Evolutionary conservation across 2,113 vertebrate genomes (phyloP).

Genomic region (Monopterus albus): DNA sequence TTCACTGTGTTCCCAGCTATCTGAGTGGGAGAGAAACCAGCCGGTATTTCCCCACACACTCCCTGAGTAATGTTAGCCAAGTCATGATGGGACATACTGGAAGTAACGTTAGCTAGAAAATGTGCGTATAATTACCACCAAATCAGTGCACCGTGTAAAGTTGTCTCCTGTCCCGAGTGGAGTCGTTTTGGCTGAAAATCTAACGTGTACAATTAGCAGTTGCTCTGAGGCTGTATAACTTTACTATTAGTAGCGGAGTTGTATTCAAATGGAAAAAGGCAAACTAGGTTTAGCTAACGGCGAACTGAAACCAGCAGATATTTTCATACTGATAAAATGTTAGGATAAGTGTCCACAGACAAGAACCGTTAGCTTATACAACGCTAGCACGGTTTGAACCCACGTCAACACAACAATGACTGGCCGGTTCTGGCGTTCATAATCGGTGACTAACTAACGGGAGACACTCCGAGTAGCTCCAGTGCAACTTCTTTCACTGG

Average conservation of each 20-base stretch:
- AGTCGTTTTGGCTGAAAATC: not conserved
- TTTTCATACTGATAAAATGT: slow-evolving; percentile 12
- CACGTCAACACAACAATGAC: not conserved
- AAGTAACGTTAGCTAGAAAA: slow-evolving; percentile 11
- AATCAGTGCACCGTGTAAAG: slow-evolving; percentile 11
- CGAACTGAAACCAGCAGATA: not conserved
- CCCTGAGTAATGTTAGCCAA: slow-evolving; percentile 16
- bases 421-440: not conserved
- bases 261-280: slow-evolving; percentile 1
- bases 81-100: slow-evolving; percentile 20
- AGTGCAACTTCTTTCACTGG: slow-evolving; percentile 34
- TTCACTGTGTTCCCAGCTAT: slow-evolving; percentile 16
- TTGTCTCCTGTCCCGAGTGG: slow-evolving; percentile 4
- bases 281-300: slow-evolving; percentile 28
- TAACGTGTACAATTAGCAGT: slow-evolving; percentile 4
- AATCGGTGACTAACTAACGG: slow-evolving; percentile 14
- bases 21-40: slow-evolving; percentile 17
- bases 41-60: slow-evolving; percentile 8
- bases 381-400: slow-evolving; percentile 11
- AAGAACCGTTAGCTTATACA: slow-evolving; percentile 20
- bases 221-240: not conserved
- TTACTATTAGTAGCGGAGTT: slow-evolving; percentile 6
- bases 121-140: not conserved
- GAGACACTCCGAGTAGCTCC: not conserved
- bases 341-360: not conserved